Percentiles rank a stretch among this genome's conserved stretches.
phyloP scores from a whole-genome alignment of 2,888 invertebrate species.

The Blomia tropicalis region DNA sequence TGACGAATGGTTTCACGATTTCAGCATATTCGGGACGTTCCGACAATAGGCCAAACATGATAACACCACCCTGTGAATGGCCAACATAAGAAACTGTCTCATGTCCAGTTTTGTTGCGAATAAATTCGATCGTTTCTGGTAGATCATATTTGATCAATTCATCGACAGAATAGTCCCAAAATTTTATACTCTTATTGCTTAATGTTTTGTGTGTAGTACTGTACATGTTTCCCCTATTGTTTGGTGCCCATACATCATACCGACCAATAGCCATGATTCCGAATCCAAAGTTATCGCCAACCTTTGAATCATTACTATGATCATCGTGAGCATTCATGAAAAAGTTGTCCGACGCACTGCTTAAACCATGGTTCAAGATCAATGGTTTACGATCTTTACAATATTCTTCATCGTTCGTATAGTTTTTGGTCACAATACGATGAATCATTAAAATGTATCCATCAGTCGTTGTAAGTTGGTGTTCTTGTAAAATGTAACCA shows the following conservation, averaged over 20 bases:
- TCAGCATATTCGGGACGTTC: background rate
- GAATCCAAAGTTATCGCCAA: conserved; percentile 5
- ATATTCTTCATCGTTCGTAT: too few relatives aligned
- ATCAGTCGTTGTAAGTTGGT: background rate
- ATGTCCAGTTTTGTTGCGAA: background rate
- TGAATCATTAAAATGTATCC: background rate
- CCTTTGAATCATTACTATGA: background rate
- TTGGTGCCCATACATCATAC: conserved; percentile 42
- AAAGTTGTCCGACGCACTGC: too few relatives aligned
- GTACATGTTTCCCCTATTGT: conserved; percentile 32
- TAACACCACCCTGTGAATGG: background rate
- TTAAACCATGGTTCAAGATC: background rate
- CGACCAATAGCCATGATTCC: conserved; percentile 28
- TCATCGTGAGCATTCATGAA: background rate
- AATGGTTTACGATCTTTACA: background rate
- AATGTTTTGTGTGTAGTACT: background rate
- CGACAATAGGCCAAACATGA: background rate
- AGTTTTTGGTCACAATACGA: too few relatives aligned
- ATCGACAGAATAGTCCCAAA: background rate
- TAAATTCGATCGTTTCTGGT: background rate
- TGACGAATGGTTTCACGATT: background rate
- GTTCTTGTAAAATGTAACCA: background rate
- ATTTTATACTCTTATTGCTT: background rate
- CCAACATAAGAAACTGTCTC: background rate
- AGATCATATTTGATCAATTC: background rate